Conservation (phyloP, 2,888 invertebrate species). For the Phanerotoma sp. region DNA sequence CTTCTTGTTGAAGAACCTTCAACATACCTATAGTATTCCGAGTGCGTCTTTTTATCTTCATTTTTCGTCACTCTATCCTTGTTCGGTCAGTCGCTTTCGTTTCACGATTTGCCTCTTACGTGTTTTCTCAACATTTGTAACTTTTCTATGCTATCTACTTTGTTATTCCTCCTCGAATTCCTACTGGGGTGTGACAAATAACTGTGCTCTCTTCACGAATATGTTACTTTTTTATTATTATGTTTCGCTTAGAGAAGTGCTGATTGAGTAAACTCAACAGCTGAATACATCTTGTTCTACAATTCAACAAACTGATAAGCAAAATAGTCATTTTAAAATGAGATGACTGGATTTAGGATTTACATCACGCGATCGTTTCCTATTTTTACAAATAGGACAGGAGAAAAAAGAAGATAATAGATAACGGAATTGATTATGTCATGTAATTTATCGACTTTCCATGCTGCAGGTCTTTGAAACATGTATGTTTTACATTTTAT, state of each 20-base stretch:
- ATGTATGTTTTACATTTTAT: neutral
- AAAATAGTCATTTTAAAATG: neutral
- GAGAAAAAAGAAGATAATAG: neutral
- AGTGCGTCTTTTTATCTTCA: constrained; percentile 5
- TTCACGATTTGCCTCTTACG: constrained; percentile 24
- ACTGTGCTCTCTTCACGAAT: constrained; percentile 7
- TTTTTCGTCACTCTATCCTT: constrained; percentile 11
- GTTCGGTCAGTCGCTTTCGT: constrained; percentile 13
- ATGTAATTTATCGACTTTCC: constrained; percentile 29
- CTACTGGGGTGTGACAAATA: constrained; percentile 20
- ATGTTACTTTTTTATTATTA: constrained; percentile 9
- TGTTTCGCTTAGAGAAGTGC: neutral
- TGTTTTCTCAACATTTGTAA: constrained; percentile 24
- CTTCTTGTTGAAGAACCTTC: constrained; percentile 1
- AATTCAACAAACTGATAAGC: neutral
- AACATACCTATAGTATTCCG: constrained; percentile 8
- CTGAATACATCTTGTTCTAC: neutral
- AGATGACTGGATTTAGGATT: neutral
- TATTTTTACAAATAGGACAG: neutral
- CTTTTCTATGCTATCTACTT: constrained; percentile 3
- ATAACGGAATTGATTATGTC: no score
- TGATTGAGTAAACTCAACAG: neutral
- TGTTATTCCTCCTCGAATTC: constrained; percentile 17
- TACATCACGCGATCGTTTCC: neutral
- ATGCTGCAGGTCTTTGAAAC: constrained; percentile 22